Conservation (phyloP, 2,113 vertebrate species). For the Romanogobio albipinnatus region DNA sequence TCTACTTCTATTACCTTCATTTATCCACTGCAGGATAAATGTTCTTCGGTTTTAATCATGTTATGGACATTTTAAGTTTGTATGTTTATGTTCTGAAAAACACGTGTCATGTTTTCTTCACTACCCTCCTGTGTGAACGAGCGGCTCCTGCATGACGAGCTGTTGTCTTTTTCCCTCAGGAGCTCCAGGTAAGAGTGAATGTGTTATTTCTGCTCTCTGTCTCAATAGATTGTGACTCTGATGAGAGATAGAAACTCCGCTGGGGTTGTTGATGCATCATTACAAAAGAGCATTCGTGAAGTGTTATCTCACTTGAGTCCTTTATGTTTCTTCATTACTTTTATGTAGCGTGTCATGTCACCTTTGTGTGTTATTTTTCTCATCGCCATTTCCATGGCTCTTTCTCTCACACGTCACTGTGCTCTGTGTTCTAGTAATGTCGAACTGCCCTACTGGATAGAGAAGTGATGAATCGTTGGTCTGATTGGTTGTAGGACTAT, state of each 20-base stretch:
- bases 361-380: neutral
- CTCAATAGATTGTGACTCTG: neutral
- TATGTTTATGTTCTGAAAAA: conserved; percentile 64
- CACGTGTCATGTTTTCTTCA: conserved; percentile 68
- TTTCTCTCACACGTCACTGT: neutral
- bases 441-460: too few relatives aligned
- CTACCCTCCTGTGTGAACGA: conserved; percentile 64
- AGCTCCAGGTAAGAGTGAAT: conserved; percentile 50
- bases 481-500: too few relatives aligned
- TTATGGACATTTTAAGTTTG: conserved; percentile 6
- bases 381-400: neutral
- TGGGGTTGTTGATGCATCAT: neutral
- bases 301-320: neutral
- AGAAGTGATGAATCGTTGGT: too few relatives aligned
- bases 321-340: neutral
- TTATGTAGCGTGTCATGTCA: neutral
- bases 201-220: neutral
- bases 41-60: conserved; percentile 4
- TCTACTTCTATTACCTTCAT: neutral
- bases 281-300: neutral
- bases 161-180: conserved; percentile 50
- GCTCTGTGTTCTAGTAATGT: neutral
- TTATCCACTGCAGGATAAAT: neutral
- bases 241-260: conserved; percentile 22
- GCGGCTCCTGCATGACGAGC: conserved; percentile 22